These are phyloP conservation scores for Triplophysa tibetana DNA, from an alignment of 2,113 vertebrate genomes.

Conservation along the genomic window DNA sequence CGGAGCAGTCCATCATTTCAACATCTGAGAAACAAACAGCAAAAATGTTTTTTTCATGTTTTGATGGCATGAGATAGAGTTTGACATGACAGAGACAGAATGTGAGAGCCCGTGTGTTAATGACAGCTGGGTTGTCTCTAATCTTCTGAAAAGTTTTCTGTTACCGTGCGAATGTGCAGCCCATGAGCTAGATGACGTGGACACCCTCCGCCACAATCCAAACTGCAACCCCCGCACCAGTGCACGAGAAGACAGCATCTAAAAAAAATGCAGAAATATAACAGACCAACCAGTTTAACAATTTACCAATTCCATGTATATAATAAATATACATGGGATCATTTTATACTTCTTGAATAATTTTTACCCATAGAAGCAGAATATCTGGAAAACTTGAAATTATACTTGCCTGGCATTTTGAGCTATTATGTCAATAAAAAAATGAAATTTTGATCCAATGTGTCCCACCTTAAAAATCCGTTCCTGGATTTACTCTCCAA, in stretches of 20 bases:
- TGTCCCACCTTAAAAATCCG: too few relatives aligned
- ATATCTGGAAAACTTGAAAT: too few relatives aligned
- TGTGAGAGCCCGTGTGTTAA: not conserved
- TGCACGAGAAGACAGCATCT: slow-evolving; percentile 57
- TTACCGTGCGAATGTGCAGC: slow-evolving; percentile 51
- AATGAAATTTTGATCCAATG: too few relatives aligned
- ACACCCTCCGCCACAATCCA: slow-evolving; percentile 53
- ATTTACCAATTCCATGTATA: too few relatives aligned
- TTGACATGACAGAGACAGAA: not conserved
- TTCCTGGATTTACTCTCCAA: too few relatives aligned
- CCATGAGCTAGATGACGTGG: slow-evolving; percentile 45
- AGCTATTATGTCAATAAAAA: too few relatives aligned
- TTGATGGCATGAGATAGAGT: too few relatives aligned
- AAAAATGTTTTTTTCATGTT: too few relatives aligned
- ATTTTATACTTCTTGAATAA: too few relatives aligned
- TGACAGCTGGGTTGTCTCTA: not conserved
- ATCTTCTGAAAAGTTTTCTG: not conserved
- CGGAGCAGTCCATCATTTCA: slow-evolving; percentile 56
- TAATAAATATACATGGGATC: too few relatives aligned
- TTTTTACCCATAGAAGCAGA: too few relatives aligned
- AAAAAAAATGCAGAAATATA: not conserved
- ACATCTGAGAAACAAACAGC: slow-evolving; percentile 31
- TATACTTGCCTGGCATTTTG: too few relatives aligned
- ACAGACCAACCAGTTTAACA: not conserved
- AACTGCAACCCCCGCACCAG: slow-evolving; percentile 51